Percentiles rank a stretch among this genome's conserved stretches.
Evolutionary conservation across 2,888 invertebrate species (phyloP).

Genomic region (Criorhina ranunculi): DNA sequence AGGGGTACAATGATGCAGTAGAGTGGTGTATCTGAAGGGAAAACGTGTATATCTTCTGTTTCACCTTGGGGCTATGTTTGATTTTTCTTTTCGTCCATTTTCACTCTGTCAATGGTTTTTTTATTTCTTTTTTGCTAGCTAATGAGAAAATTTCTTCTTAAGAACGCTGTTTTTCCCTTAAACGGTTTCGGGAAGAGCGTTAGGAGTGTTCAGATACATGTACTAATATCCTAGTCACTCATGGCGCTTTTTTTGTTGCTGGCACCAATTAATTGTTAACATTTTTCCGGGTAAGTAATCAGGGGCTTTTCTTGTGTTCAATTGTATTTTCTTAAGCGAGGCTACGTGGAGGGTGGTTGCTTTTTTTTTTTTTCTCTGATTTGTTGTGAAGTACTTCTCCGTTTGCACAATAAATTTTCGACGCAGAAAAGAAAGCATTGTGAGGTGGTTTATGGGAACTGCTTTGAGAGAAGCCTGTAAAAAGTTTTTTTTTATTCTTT

Average conservation of each 20-base stretch:
- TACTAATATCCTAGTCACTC: constrained; percentile 10
- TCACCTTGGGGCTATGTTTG: constrained; percentile 15
- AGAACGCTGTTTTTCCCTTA: background rate
- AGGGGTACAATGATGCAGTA: background rate
- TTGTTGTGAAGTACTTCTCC: background rate
- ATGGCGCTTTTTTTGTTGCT: background rate
- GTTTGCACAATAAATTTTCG: background rate
- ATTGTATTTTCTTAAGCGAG: constrained; percentile 12
- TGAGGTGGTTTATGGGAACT: background rate
- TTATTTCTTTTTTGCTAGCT: constrained; percentile 1
- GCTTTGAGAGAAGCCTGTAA: background rate
- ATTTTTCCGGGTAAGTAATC: constrained; percentile 14
- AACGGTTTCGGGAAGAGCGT: background rate
- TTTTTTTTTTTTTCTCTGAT: background rate
- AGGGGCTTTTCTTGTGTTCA: background rate
- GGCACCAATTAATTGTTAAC: constrained; percentile 28
- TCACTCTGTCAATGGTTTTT: constrained; percentile 24
- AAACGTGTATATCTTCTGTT: constrained; percentile 7
- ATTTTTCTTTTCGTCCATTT: constrained; percentile 33
- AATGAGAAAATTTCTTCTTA: constrained; percentile 35
- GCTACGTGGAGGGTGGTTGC: no score
- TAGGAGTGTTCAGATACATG: background rate
- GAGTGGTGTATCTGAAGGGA: constrained; percentile 4
- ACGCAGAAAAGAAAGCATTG: background rate
- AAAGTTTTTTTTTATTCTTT: background rate